Percentiles rank a stretch among this genome's conserved stretches.
Conservation (phyloP, 2,113 vertebrate genomes). For the Crotalus horridus region DNA sequence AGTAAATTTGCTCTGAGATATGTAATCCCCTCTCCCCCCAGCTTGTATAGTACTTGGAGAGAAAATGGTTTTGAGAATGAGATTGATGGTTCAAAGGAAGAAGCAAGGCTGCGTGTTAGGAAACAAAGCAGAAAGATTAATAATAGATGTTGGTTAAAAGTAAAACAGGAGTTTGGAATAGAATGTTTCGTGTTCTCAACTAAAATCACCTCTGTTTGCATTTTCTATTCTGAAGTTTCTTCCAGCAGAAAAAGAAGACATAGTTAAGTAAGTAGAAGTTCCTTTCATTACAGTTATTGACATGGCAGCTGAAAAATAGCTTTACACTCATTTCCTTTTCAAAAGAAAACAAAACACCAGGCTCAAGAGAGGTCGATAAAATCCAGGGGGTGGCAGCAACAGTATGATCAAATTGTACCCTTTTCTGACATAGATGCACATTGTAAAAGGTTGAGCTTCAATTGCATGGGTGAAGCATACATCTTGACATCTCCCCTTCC, state of each 20-base stretch:
- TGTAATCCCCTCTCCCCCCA: neutral
- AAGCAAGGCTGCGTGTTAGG: neutral
- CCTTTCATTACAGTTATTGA: neutral
- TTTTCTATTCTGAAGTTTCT: neutral
- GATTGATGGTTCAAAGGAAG: neutral
- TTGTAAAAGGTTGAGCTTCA: neutral
- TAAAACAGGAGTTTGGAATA: neutral
- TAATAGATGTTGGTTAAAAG: neutral
- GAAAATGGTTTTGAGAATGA: neutral
- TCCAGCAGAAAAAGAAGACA: conserved; percentile 5
- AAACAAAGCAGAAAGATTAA: neutral
- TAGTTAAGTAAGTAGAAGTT: neutral
- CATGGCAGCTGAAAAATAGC: neutral
- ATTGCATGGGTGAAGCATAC: neutral
- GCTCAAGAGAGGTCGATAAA: neutral
- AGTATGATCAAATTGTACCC: neutral
- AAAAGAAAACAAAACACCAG: neutral
- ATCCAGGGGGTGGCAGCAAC: neutral
- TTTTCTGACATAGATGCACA: neutral
- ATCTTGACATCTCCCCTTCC: neutral
- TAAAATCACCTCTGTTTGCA: neutral
- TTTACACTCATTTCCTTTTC: neutral
- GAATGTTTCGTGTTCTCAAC: neutral
- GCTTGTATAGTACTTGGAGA: neutral
- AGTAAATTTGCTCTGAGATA: neutral